phyloP scores from a whole-genome alignment of 2,113 vertebrate genomes.

The Mixornis gularis region DNA sequence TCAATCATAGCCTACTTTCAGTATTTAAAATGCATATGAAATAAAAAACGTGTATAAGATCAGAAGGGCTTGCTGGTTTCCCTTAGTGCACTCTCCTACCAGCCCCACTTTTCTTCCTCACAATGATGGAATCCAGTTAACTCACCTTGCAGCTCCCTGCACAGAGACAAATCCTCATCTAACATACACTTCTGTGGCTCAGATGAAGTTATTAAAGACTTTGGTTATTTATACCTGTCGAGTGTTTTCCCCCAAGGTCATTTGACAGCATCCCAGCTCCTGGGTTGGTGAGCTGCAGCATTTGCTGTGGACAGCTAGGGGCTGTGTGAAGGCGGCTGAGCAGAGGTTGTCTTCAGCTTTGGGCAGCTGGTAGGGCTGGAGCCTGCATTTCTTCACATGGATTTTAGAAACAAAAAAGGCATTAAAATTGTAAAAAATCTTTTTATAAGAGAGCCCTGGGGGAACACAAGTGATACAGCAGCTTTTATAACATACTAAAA shows the following conservation, averaged over 20 bases:
- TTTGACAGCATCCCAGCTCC: not conserved
- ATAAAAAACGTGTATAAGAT: not conserved
- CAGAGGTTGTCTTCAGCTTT: not conserved
- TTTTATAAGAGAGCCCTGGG: not conserved
- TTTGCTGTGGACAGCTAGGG: not conserved
- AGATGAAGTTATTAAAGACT: not conserved
- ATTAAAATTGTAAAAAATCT: not conserved
- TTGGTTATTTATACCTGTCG: not conserved
- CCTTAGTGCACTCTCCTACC: not conserved
- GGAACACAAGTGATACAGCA: not conserved
- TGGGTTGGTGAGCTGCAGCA: not conserved
- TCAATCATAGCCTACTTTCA: not conserved
- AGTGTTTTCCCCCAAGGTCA: not conserved
- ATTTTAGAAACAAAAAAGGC: not conserved
- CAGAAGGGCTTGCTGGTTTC: not conserved
- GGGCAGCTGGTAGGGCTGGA: not conserved
- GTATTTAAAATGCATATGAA: not conserved
- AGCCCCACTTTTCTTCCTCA: not conserved
- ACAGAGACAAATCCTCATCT: not conserved
- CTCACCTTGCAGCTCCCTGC: not conserved
- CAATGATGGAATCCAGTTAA: not conserved
- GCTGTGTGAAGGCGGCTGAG: not conserved
- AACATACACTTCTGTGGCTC: not conserved
- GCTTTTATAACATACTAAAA: slow-evolving; percentile 17
- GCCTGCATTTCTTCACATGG: not conserved